Percentiles rank a stretch among this genome's conserved stretches.
Evolutionary conservation across 2,113 vertebrate genomes (phyloP).

Genomic region (Notiomystis cincta): DNA sequence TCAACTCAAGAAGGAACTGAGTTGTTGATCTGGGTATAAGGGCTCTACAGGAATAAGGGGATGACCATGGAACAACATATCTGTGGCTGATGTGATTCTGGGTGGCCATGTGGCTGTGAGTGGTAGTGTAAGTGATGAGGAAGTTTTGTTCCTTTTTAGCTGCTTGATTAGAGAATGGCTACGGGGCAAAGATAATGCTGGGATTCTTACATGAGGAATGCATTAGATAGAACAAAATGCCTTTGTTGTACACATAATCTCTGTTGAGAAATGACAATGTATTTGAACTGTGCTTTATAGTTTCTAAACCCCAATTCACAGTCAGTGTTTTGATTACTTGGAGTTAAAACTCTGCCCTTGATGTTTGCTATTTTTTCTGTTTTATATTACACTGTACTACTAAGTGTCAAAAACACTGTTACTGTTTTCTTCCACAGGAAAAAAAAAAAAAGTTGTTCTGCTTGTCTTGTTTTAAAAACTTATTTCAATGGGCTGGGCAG

Average conservation of each 20-base stretch:
- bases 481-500: background rate
- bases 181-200: background rate
- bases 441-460: background rate
- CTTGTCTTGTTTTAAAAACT: background rate
- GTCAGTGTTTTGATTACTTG: background rate
- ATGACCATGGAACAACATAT: background rate
- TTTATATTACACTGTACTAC: background rate
- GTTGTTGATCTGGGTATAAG: background rate
- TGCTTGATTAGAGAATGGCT: background rate
- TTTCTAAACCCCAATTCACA: background rate
- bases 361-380: background rate
- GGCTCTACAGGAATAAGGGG: background rate
- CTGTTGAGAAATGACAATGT: background rate
- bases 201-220: background rate
- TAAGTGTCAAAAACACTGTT: background rate
- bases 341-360: background rate
- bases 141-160: background rate
- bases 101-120: background rate
- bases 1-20: background rate
- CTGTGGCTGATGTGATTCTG: background rate
- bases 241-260: background rate
- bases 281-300: conserved; percentile 5
- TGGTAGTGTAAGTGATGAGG: rapidly evolving
- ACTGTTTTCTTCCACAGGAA: background rate
- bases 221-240: background rate